Conservation (phyloP, 2,888 invertebrate genomes). For the Machimus atricapillus region DNA sequence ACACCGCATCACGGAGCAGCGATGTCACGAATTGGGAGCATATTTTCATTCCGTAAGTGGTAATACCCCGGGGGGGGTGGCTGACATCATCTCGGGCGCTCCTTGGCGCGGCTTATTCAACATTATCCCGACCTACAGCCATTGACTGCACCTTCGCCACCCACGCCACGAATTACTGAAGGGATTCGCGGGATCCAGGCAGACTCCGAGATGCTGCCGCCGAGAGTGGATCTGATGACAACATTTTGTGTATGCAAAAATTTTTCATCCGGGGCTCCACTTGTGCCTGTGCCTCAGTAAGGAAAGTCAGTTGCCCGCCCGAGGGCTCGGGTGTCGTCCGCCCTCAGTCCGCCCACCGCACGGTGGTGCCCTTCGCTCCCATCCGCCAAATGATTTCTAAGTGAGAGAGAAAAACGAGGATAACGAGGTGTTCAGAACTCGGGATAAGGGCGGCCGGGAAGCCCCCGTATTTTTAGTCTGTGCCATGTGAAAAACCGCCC, state of each 20-base stretch:
- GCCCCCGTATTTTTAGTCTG: neutral
- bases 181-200: slow-evolving; percentile 18
- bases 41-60: slow-evolving; percentile 31
- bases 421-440: slow-evolving; percentile 38
- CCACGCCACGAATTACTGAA: slow-evolving; percentile 23
- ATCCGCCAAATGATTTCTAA: slow-evolving; percentile 34
- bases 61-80: slow-evolving; percentile 20
- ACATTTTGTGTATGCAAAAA: slow-evolving; percentile 38
- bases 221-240: slow-evolving; percentile 34
- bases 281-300: neutral
- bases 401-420: slow-evolving; percentile 32
- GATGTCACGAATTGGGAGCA: slow-evolving; percentile 30
- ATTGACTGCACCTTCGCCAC: slow-evolving; percentile 29
- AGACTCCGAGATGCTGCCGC: neutral
- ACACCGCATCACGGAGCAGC: slow-evolving; percentile 7
- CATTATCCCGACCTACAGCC: slow-evolving; percentile 32
- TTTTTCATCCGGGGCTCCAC: slow-evolving; percentile 29
- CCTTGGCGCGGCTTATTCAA: slow-evolving; percentile 11
- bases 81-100: slow-evolving; percentile 12
- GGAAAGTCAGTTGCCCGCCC: slow-evolving; percentile 5
- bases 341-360: neutral
- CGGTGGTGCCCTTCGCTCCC: neutral
- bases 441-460: neutral
- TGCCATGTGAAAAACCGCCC: neutral
- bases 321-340: neutral